phyloP scores from a whole-genome alignment of 2,888 invertebrate genomes.

The Sclerodermus sp. region DNA sequence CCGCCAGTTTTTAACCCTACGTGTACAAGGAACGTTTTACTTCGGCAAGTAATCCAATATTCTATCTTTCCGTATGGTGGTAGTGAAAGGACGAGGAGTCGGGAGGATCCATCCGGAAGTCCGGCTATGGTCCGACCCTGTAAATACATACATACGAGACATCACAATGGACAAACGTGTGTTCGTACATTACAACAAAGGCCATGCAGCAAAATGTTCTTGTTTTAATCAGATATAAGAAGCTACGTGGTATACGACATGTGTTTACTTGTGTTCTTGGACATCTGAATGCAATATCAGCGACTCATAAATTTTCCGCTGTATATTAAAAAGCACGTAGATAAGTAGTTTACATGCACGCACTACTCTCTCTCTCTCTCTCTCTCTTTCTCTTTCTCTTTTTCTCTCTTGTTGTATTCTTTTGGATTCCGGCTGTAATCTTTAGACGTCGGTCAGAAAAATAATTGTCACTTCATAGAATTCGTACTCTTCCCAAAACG shows the following conservation, averaged over 20 bases:
- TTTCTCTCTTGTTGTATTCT: background rate
- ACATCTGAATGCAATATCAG: constrained; percentile 45
- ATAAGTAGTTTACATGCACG: constrained; percentile 13
- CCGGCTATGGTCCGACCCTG: no score
- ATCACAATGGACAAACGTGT: constrained; percentile 1
- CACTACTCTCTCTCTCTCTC: constrained; percentile 7
- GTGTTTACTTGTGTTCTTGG: constrained; percentile 31
- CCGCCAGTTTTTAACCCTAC: no score
- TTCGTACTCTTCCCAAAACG: no score
- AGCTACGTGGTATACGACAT: constrained; percentile 15
- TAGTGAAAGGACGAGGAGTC: no score
- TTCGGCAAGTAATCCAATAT: no score
- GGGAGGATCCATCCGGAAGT: no score
- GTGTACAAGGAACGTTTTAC: no score
- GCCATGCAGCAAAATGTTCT: constrained; percentile 10
- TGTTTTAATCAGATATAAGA: constrained; percentile 4
- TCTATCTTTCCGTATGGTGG: no score
- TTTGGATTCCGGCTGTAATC: no score
- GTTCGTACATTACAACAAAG: constrained; percentile 10
- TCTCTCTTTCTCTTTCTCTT: background rate
- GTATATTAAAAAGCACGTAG: constrained; percentile 42
- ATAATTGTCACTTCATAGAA: no score
- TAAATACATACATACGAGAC: no score
- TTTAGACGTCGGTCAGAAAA: no score
- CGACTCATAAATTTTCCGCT: constrained; percentile 43